Conservation (phyloP, 1,140 invertebrate species). For the Atopsyche davidsoni region DNA sequence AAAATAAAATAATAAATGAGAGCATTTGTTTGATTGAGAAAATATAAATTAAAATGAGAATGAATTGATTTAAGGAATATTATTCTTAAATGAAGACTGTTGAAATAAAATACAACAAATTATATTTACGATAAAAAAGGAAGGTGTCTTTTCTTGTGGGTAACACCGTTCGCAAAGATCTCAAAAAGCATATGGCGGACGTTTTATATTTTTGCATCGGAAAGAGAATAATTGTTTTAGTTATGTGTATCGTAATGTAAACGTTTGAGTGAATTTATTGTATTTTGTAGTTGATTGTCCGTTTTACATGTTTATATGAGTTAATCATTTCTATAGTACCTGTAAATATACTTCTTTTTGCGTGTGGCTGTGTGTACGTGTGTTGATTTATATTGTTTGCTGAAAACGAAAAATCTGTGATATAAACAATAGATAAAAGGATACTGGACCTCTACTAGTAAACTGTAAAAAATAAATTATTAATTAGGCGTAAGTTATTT, state of each 20-base stretch:
- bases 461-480: conserved; percentile 22
- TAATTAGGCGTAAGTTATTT: conserved; percentile 19
- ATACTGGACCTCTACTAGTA: conserved; percentile 18
- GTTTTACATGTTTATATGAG: conserved; percentile 50
- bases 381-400: conserved; percentile 48
- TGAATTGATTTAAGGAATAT: too few relatives aligned
- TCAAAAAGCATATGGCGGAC: conserved; percentile 52
- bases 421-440: conserved; percentile 48
- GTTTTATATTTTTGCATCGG: conserved; percentile 51
- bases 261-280: conserved; percentile 47
- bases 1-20: too few relatives aligned
- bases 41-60: too few relatives aligned
- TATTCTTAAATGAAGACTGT: too few relatives aligned
- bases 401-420: conserved; percentile 52
- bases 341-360: conserved; percentile 22
- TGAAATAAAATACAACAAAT: too few relatives aligned
- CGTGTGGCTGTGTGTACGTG: conserved; percentile 39
- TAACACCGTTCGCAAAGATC: conserved; percentile 34
- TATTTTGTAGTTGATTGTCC: conserved; percentile 47
- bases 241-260: conserved; percentile 48
- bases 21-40: too few relatives aligned
- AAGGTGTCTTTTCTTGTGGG: too few relatives aligned
- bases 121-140: too few relatives aligned
- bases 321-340: conserved; percentile 37
- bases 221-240: conserved; percentile 51